Base-by-base conservation (phyloP, 2,888 invertebrate species). In the Pammene aurita region DNA sequence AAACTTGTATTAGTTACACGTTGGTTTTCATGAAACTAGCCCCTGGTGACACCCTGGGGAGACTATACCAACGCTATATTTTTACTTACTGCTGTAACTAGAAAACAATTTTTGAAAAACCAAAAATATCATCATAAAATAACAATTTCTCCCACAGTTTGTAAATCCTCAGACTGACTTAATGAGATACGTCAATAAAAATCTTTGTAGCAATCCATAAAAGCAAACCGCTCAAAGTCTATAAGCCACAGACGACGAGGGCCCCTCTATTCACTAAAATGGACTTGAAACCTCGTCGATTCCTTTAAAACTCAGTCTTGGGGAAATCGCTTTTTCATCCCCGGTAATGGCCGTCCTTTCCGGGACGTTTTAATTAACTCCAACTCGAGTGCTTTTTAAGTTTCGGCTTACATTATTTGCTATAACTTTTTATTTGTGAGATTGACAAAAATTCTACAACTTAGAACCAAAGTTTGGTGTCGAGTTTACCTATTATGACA, bases 241-340 rank as follows among this genome's bases (percentile, higher is more conserved):
- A 80, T 85, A 84, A 86, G 86, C 85, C 81, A 77, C 76, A 75
- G 78, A 77, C 78, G 80, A 78, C 76, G 73, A 70, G 73, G 68
- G 70, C 73, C 73, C 74, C 75, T 79, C 82, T 80, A 80, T 83
- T 82, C 81, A 82, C 80, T 82, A 78, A 86, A 88, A 86, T 82
- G 79, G 80, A 80, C 84, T 85, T 80, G 79, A 86, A 76, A 80
- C 80, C 79, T 80, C 80, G 83, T 82, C 86, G 84, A 88, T 89
- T 88, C 85, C 85, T 88, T 90, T 89, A 85, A 88, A 89, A 86
- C 84, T 79, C 83, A 80, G 82, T 85, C 82, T 82, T 78, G 84
- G 85, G 84, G 86, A 89, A 92, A 91, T 90, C 88, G 90, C 89
- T 90, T 90, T 90, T 91, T 91, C 90, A 91, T 90, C 86, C 88